Evolutionary conservation across 2,888 invertebrate species (phyloP).

Genomic region (Drosophila lacicola): DNA sequence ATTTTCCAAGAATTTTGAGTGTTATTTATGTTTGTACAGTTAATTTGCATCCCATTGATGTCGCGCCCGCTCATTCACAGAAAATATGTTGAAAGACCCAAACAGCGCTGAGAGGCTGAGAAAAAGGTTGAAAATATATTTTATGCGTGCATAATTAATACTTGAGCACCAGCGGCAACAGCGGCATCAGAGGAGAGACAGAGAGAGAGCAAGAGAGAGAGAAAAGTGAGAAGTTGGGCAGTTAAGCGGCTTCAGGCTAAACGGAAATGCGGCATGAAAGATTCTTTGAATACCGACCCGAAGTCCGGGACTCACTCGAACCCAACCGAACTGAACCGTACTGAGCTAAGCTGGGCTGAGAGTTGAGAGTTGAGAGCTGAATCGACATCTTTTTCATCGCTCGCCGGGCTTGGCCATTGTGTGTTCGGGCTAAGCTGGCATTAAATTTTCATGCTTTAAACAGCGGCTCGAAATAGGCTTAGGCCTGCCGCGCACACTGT

Average conservation of each 20-base stretch:
- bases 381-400: conserved; percentile 50
- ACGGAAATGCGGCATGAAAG: conserved; percentile 64
- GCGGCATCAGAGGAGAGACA: no score
- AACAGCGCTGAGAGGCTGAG: conserved; percentile 24
- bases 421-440: conserved; percentile 63
- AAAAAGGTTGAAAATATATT: conserved; percentile 73
- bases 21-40: conserved; percentile 79
- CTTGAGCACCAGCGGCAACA: conserved; percentile 36
- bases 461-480: conserved; percentile 78
- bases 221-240: conserved; percentile 29
- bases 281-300: conserved; percentile 38
- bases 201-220: conserved; percentile 1
- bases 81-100: conserved; percentile 47
- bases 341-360: not conserved
- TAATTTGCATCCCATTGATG: conserved; percentile 79
- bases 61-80: conserved; percentile 64
- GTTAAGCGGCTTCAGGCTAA: conserved; percentile 56
- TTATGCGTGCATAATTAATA: conserved; percentile 79
- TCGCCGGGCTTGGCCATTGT: conserved; percentile 39
- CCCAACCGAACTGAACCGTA: conserved; percentile 4
- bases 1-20: conserved; percentile 70
- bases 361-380: conserved; percentile 18
- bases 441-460: conserved; percentile 77
- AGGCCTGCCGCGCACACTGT: conserved; percentile 37
- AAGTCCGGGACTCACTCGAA: conserved; percentile 2